Evolutionary conservation across 2,888 invertebrate species (phyloP).

Genomic region (Drosophila demipolita): DNA sequence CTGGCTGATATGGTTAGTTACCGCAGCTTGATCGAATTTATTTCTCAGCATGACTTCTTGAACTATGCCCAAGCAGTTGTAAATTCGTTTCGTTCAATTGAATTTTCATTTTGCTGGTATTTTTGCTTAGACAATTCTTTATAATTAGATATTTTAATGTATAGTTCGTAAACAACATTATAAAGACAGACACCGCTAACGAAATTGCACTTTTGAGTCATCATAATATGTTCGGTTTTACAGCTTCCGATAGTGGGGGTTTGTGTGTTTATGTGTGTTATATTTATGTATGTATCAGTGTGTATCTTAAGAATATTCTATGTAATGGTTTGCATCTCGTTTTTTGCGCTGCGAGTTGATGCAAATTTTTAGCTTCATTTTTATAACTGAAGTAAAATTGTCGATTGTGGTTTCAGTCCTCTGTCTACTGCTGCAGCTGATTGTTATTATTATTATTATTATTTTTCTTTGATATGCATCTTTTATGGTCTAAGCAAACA

Average conservation of each 20-base stretch:
- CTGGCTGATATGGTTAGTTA: constrained; percentile 34
- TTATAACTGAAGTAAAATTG: constrained; percentile 61
- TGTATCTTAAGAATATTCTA: constrained; percentile 28
- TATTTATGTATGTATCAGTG: constrained; percentile 15
- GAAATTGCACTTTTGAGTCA: constrained; percentile 74
- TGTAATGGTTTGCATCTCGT: constrained; percentile 16
- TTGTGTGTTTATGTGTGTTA: neutral
- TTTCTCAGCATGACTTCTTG: neutral
- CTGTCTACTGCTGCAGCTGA: constrained; percentile 17
- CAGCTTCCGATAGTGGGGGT: constrained; percentile 62
- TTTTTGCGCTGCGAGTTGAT: constrained; percentile 12
- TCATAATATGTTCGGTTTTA: constrained; percentile 50
- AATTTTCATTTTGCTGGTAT: neutral
- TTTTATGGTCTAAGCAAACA: constrained; percentile 21
- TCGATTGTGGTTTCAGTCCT: constrained; percentile 58
- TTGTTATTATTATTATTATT: constrained; percentile 27
- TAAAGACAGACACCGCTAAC: constrained; percentile 62
- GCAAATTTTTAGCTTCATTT: constrained; percentile 73
- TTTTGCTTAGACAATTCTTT: constrained; percentile 25
- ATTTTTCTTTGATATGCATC: constrained; percentile 17
- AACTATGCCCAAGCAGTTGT: neutral
- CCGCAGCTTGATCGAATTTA: constrained; percentile 40
- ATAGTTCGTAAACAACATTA: constrained; percentile 63
- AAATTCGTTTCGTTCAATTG: neutral
- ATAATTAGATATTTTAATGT: constrained; percentile 49